Evolutionary conservation across 2,888 invertebrate species (phyloP), one percentile per base, ranked within the genome.

Genomic region (Trachelus iudaicus): DNA sequence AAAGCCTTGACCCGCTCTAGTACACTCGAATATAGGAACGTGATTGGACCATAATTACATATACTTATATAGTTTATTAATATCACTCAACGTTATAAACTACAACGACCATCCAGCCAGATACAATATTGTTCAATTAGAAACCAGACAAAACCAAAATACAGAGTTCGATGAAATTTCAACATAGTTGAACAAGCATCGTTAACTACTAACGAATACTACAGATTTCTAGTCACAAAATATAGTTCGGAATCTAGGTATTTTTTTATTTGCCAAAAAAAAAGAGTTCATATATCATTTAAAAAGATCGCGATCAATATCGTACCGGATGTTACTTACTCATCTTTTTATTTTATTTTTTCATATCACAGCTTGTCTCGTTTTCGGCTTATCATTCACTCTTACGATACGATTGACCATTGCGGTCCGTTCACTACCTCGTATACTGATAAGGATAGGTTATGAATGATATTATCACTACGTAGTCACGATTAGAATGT

Each of bases 381-480:
- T 23, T 56, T 56, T 23, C 56, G 23, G 9, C 23, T 23, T 56
- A 56, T 56, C 56, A 56, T 15, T 15, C 6, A 9, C 23, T 56
- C 2, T 56, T 56, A 23, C 56, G 23, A 9, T 23, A 56, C 56
- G 56, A 56, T 6, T 56, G 23, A 23, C 30, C 56, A 75, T 73
- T 76, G 74, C 69, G 76, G 75, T 77, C 76, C 78, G 77, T 75
- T 75, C 79, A 56, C 6, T 56, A 56, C 23, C 9, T 56, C 56
- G 56, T 56, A 56, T 75, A 75, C 80, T 73, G 81, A 83, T 83
- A 80, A 80, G 69, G n/a, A 40, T 34, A 71, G 40, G 56, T 75
- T 30, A 34, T 79, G 73, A 81, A 79, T 80, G 78, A 77, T 76
- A 30, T 69, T 31, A 37, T 79, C 34, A 40, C 76, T 23, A 37